Evolutionary conservation across 1,140 invertebrate species (phyloP), one percentile per base, ranked within the genome.

Genomic region (Papilio dardanus): DNA sequence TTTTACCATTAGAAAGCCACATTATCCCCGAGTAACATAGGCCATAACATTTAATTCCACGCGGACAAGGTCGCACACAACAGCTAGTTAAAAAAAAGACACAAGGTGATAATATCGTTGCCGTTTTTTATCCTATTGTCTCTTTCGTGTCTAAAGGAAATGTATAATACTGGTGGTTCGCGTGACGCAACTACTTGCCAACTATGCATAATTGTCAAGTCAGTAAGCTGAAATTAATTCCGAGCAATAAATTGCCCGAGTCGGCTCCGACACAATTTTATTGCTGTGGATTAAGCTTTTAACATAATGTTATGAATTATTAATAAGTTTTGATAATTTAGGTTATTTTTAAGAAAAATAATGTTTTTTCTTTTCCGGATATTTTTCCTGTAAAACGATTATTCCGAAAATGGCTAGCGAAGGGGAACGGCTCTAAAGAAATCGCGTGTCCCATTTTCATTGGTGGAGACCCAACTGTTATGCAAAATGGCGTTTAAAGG

Each of bases 151-250:
- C 19, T 7, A 46, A 46, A 46, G 16, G 16, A 21, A 21, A 66
- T 46, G 31, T 46, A n/a, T 19, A 62, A 62, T 3, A 21, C 24
- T 28, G 24, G 21, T 28, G 54, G 54, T 62, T 62, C 69, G 75
- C 75, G 75, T 76, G 75, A 76, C 58, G 54, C 28, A 50, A 21
- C 71, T 62, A 30, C 58, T 76, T 50, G 31, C 40, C 40, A 42
- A 65, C 58, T 67, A 76, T 71, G 75, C 69, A 62, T 76, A 76
- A 76, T 76, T 76, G 75, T 62, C 54, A 31, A 66, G 68, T 66
- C 69, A 24, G 30, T 42, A 21, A 71, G 54, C 24, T 58, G 66
- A 73, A 74, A 76, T 76, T 76, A 76, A 76, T 76, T 74, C 76
- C 46, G 28, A 37, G 66, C 69, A 42, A 76, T 76, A 76, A 76